Evolutionary conservation across 2,797 vertebrate species (phyloP).

Genomic region (Tokudaia muenninki): DNA sequence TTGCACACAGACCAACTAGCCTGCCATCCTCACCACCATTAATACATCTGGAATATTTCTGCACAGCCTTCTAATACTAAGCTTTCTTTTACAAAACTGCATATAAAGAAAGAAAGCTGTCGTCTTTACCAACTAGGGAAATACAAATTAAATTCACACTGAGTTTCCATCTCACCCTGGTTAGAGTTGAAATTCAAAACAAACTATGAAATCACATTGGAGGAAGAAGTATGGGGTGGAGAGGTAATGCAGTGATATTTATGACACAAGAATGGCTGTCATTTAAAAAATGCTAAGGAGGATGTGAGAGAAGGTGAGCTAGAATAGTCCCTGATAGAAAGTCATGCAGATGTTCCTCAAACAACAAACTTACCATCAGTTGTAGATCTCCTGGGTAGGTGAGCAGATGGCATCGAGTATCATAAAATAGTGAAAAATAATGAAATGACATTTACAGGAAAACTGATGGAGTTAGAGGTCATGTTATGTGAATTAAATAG

Average conservation of each 20-base stretch:
- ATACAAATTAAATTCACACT: background rate
- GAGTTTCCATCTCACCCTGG: background rate
- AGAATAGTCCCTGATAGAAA: background rate
- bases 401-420: background rate
- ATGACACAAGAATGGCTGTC: background rate
- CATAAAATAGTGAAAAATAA: background rate
- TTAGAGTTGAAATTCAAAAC: background rate
- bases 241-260: background rate
- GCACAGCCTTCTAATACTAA: fast-evolving
- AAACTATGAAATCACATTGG: background rate
- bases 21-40: too few species aligned
- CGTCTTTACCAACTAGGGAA: background rate
- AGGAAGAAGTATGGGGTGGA: background rate
- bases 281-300: background rate
- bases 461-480: too few species aligned
- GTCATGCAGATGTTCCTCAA: background rate
- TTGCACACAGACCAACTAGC: fast-evolving
- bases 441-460: too few species aligned
- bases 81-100: background rate
- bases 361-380: background rate
- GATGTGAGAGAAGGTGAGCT: too few species aligned
- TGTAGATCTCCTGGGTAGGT: too few species aligned
- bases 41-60: background rate
- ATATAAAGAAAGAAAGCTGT: too few species aligned
- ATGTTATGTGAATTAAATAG: background rate